A percentile compares a stretch with the other conserved stretches of the same genome.
Conservation (phyloP, 2,113 vertebrate genomes). For the Microtus richardsoni region DNA sequence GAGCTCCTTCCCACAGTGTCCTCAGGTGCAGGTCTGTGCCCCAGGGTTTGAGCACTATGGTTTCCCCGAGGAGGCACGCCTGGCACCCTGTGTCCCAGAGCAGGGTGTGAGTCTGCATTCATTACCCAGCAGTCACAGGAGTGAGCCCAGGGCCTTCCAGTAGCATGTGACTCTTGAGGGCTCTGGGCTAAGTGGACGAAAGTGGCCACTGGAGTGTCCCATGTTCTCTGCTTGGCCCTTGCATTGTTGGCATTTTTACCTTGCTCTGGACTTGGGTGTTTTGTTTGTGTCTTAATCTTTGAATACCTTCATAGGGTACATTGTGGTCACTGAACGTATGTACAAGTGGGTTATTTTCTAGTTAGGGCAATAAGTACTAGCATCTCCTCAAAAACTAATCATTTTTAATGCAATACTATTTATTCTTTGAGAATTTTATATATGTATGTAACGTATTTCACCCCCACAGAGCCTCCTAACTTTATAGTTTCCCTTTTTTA, state of each 20-base stretch:
- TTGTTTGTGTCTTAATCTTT: background rate
- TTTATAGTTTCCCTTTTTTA: background rate
- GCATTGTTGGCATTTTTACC: constrained; percentile 41
- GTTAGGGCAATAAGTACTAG: background rate
- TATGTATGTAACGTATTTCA: background rate
- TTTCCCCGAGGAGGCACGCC: constrained; percentile 30
- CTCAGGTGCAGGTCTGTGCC: background rate
- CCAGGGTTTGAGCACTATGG: background rate
- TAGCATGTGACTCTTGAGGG: background rate
- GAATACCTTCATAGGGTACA: background rate
- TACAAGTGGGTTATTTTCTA: background rate
- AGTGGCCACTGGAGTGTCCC: background rate
- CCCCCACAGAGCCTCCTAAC: background rate
- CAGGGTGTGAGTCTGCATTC: constrained; percentile 75
- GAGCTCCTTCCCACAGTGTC: background rate
- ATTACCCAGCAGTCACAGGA: constrained; percentile 28
- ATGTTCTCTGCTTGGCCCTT: constrained; percentile 59
- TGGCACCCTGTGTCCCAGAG: background rate
- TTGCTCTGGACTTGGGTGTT: background rate
- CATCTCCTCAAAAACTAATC: background rate
- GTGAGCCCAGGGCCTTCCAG: background rate
- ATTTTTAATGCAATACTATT: background rate
- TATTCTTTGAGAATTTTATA: background rate
- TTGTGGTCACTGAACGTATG: background rate
- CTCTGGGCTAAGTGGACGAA: background rate